A percentile compares a stretch with the other conserved stretches of the same genome.
These are phyloP conservation scores for Botrylloides violaceus DNA, from an alignment of 23 tunicate species.

Conservation along the genomic window DNA sequence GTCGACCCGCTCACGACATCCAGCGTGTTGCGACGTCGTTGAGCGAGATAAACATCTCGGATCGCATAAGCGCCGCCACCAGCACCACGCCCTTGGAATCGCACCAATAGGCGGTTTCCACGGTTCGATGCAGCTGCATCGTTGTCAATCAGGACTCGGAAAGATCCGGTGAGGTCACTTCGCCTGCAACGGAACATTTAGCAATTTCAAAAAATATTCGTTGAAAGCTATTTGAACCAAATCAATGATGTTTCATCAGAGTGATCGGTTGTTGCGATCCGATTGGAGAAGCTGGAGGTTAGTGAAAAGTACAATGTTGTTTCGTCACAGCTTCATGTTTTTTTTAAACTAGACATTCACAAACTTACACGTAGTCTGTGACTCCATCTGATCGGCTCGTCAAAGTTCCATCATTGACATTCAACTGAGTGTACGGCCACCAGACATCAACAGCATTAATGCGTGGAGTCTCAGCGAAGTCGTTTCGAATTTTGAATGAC, in stretches of 20 bases:
- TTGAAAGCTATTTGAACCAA: no score
- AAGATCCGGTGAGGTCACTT: constrained; percentile 44
- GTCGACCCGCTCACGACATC: constrained; percentile 23
- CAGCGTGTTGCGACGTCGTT: constrained; percentile 38
- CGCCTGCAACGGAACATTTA: constrained; percentile 18
- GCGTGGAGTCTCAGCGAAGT: constrained; percentile 10
- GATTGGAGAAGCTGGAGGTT: no score
- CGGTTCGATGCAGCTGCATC: constrained; percentile 24
- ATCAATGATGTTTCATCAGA: no score
- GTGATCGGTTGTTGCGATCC: no score
- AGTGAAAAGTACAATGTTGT: no score
- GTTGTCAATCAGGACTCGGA: constrained; percentile 46
- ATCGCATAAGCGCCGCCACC: constrained; percentile 26
- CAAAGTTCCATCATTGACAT: constrained; percentile 36
- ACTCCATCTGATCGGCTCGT: background rate
- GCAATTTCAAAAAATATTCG: no score
- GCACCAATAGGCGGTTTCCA: constrained; percentile 14
- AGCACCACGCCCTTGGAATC: constrained; percentile 37
- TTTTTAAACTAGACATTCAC: no score
- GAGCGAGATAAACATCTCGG: constrained; percentile 24
- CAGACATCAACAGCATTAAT: constrained; percentile 24
- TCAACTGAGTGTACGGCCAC: constrained; percentile 50
- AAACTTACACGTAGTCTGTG: constrained; percentile 4
- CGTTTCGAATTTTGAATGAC: constrained; percentile 42
- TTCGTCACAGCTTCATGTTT: no score